phyloP scores from a whole-genome alignment of 2,113 vertebrate genomes.

The Elaphurus davidianus region DNA sequence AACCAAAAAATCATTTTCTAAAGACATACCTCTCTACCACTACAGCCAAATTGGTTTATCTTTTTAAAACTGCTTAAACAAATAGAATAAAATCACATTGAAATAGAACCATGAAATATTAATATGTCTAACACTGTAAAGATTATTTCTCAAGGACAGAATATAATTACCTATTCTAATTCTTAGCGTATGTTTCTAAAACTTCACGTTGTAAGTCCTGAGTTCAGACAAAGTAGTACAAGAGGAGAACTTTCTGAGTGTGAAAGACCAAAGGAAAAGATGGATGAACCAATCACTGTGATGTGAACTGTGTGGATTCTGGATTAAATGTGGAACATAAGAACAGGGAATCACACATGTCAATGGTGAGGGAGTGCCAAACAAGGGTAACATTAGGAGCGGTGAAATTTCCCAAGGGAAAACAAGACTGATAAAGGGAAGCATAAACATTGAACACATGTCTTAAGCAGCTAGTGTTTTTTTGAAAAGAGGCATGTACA shows the following conservation, averaged over 20 bases:
- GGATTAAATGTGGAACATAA: neutral
- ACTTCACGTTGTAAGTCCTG: neutral
- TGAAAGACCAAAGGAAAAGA: neutral
- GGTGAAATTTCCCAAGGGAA: neutral
- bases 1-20: neutral
- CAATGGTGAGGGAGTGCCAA: neutral
- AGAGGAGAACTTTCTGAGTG: neutral
- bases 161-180: conserved; percentile 4
- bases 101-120: conserved; percentile 60
- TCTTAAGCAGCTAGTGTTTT: neutral
- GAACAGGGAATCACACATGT: neutral
- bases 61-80: conserved; percentile 31
- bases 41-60: neutral
- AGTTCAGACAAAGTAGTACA: neutral
- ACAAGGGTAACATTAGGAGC: neutral
- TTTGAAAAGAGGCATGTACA: neutral
- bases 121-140: conserved; percentile 6
- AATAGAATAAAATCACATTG: conserved; percentile 46
- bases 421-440: neutral
- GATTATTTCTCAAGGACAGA: conserved; percentile 51
- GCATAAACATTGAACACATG: neutral
- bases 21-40: neutral
- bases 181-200: neutral
- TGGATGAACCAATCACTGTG: neutral
- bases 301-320: neutral